phyloP scores from a whole-genome alignment of 2,113 vertebrate genomes.

The Festucalex cinctus region DNA sequence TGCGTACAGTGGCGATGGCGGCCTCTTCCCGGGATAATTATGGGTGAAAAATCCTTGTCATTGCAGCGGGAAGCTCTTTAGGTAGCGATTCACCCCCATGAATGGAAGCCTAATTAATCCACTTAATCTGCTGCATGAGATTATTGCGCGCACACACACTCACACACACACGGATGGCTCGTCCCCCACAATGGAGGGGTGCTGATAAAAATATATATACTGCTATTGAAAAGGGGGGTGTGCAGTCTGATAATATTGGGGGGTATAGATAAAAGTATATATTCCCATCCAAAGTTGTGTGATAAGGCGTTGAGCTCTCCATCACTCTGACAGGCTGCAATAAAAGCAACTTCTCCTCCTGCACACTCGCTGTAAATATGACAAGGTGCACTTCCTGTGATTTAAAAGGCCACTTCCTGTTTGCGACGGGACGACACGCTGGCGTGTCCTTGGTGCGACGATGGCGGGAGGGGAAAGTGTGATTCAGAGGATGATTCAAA shows the following conservation, averaged over 20 bases:
- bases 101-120: slow-evolving; percentile 76
- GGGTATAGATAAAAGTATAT: background rate
- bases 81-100: slow-evolving; percentile 70
- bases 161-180: slow-evolving; percentile 14
- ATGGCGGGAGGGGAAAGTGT: too few relatives aligned
- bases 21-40: slow-evolving; percentile 59
- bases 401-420: slow-evolving; percentile 24
- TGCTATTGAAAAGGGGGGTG: background rate
- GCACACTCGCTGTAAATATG: slow-evolving; percentile 39
- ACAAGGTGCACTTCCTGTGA: slow-evolving; percentile 25
- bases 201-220: slow-evolving; percentile 5
- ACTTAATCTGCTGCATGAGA: slow-evolving; percentile 73
- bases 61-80: slow-evolving; percentile 66
- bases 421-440: background rate
- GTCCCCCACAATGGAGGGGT: slow-evolving; percentile 53
- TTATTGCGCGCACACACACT: slow-evolving; percentile 57
- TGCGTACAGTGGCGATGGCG: slow-evolving; percentile 7
- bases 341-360: background rate
- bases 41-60: slow-evolving; percentile 68
- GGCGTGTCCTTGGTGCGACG: background rate
- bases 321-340: slow-evolving; percentile 30
- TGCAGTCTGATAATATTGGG: background rate
- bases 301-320: slow-evolving; percentile 56
- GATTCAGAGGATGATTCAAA: background rate
- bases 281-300: slow-evolving; percentile 42